A percentile compares a stretch with the other conserved stretches of the same genome.
These are phyloP conservation scores for Amphilophus citrinellus DNA, from an alignment of 2,113 vertebrate species.

Conservation along the genomic window DNA sequence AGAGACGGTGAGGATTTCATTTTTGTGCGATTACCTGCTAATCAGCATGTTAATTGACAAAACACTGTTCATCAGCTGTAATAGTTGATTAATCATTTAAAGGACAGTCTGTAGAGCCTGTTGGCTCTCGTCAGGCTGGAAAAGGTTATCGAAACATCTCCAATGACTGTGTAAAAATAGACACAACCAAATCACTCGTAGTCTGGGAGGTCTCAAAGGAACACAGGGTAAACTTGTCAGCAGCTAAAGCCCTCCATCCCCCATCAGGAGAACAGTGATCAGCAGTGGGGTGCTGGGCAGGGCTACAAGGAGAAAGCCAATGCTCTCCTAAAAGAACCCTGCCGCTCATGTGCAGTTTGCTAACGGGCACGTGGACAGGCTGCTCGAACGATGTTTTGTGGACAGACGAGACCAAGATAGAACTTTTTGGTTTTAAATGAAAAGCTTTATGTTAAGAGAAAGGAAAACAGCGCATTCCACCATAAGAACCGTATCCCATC, in stretches of 20 bases:
- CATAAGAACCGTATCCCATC: not conserved
- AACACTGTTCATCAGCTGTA: not conserved
- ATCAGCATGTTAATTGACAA: not conserved
- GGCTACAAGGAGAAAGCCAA: not conserved
- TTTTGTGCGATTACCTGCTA: not conserved
- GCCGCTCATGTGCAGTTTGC: not conserved
- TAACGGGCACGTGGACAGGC: not conserved
- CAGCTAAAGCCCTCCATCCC: not conserved
- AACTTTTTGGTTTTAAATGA: constrained; percentile 6
- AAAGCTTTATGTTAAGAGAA: constrained; percentile 1
- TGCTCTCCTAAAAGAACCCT: not conserved
- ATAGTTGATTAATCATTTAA: not conserved
- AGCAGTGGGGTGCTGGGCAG: not conserved
- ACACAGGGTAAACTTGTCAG: not conserved
- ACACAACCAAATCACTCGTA: not conserved
- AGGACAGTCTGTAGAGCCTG: not conserved
- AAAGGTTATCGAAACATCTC: not conserved
- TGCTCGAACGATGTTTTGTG: not conserved
- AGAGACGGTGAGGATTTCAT: constrained; percentile 84
- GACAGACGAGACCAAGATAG: not conserved
- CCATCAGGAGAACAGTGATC: not conserved
- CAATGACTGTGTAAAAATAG: not conserved
- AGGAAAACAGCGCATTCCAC: not conserved
- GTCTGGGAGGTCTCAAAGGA: not conserved
- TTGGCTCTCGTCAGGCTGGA: too few species aligned